Conservation (phyloP, 2,113 vertebrate species). For the Oreochromis spilurus region DNA sequence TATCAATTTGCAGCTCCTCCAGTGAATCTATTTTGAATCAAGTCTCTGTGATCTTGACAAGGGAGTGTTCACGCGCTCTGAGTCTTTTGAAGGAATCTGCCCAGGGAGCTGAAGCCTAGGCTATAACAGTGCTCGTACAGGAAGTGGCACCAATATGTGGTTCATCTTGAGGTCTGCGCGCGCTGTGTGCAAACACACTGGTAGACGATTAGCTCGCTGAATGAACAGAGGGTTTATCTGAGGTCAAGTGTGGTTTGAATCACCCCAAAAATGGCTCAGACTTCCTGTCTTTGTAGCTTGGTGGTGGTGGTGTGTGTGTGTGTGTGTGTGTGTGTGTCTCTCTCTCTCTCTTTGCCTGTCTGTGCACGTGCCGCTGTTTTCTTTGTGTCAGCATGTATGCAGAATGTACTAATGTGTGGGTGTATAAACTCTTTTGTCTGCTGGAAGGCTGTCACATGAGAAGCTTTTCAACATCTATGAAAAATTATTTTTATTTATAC, state of each 20-base stretch:
- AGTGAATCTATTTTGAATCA: slow-evolving; percentile 34
- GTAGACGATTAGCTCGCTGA: slow-evolving; percentile 14
- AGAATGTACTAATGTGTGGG: not conserved
- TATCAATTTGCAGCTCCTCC: slow-evolving; percentile 26
- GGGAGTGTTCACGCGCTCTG: not conserved
- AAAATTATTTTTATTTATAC: not conserved
- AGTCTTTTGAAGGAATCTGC: slow-evolving; percentile 43
- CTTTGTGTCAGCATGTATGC: slow-evolving; percentile 51
- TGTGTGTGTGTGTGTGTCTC: not conserved
- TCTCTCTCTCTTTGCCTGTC: slow-evolving; percentile 15
- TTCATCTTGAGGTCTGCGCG: slow-evolving; percentile 23
- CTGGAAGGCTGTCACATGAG: slow-evolving; percentile 5
- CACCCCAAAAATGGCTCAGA: not conserved
- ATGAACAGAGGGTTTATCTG: slow-evolving; percentile 24
- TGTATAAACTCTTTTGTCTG: slow-evolving; percentile 24
- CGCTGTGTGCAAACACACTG: not conserved
- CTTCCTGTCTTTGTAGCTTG: slow-evolving; percentile 25
- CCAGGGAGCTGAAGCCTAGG: slow-evolving; percentile 18
- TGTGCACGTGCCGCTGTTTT: slow-evolving; percentile 42
- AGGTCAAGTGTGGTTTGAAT: slow-evolving; percentile 31
- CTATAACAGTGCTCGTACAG: not conserved
- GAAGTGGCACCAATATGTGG: slow-evolving; percentile 24
- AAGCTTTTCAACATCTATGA: slow-evolving; percentile 3
- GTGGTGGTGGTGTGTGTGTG: not conserved
- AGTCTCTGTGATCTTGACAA: slow-evolving; percentile 36